These are phyloP conservation scores for Saguinus midas DNA, from an alignment of 2,113 vertebrate genomes.

Conservation along the genomic window DNA sequence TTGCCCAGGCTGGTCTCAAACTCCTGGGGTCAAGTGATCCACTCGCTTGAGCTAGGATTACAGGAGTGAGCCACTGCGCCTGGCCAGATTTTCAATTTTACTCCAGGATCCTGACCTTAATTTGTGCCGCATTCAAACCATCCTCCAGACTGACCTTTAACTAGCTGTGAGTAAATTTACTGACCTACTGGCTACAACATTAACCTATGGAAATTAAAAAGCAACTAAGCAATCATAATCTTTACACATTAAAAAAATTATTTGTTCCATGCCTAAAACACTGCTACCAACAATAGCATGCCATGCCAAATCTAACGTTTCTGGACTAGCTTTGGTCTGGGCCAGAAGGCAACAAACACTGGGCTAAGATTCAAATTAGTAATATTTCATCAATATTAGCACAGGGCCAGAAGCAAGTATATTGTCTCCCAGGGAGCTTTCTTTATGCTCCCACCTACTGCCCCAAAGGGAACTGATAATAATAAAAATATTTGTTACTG, in stretches of 20 bases:
- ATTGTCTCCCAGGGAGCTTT: neutral
- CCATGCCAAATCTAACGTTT: neutral
- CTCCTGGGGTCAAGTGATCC: no score
- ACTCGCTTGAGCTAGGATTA: no score
- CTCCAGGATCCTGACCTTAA: neutral
- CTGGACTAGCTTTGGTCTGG: no score
- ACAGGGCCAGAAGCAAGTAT: neutral
- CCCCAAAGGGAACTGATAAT: neutral
- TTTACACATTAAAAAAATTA: neutral
- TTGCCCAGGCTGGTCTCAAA: no score
- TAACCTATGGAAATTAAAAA: neutral
- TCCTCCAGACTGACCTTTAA: neutral
- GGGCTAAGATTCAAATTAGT: neutral
- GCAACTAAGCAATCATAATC: neutral
- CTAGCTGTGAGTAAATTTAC: neutral
- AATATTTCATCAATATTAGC: neutral
- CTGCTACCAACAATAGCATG: neutral
- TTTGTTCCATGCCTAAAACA: neutral
- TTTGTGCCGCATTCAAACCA: neutral
- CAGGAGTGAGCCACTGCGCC: no score
- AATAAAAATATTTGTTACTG: conserved; percentile 10
- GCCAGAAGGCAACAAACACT: neutral
- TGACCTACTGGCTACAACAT: neutral
- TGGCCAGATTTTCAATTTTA: neutral
- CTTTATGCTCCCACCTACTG: neutral